Conservation (phyloP, 1,140 invertebrate genomes). For the Drosophila parabipectinata region DNA sequence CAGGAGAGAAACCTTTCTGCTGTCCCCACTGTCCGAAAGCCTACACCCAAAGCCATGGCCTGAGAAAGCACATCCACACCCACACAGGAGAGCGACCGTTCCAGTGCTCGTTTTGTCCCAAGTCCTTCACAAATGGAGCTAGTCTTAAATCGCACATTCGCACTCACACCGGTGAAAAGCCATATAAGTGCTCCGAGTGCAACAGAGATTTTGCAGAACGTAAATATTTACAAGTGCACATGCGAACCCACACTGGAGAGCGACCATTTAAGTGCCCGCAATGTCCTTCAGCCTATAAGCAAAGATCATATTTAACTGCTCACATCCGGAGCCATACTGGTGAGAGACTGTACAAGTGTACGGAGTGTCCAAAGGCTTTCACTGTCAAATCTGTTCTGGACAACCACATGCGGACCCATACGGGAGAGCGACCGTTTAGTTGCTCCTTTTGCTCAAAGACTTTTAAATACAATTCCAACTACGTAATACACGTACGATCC, state of each 20-base stretch:
- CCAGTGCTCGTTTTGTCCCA: not conserved
- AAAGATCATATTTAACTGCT: not conserved
- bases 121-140: not conserved
- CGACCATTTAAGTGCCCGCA: not conserved
- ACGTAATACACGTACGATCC: not conserved
- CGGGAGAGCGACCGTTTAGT: slow-evolving; percentile 5
- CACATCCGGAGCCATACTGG: slow-evolving; percentile 2
- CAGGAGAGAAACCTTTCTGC: slow-evolving; percentile 2
- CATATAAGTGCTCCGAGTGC: slow-evolving; percentile 1
- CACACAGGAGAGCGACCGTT: slow-evolving; percentile 7
- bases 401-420: slow-evolving; percentile 4
- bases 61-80: slow-evolving; percentile 2
- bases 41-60: not conserved
- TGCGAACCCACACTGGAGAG: not conserved
- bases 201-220: not conserved
- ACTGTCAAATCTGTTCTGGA: not conserved
- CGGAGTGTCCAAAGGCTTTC: not conserved
- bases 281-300: not conserved
- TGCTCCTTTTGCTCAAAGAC: slow-evolving; percentile 2
- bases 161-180: not conserved
- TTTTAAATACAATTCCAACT: slow-evolving; percentile 5
- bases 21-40: slow-evolving; percentile 3
- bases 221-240: not conserved
- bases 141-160: slow-evolving; percentile 5
- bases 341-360: not conserved